These are phyloP conservation scores for Pseudocheirus occidentalis DNA, from an alignment of 2,797 vertebrate genomes.

Conservation along the genomic window DNA sequence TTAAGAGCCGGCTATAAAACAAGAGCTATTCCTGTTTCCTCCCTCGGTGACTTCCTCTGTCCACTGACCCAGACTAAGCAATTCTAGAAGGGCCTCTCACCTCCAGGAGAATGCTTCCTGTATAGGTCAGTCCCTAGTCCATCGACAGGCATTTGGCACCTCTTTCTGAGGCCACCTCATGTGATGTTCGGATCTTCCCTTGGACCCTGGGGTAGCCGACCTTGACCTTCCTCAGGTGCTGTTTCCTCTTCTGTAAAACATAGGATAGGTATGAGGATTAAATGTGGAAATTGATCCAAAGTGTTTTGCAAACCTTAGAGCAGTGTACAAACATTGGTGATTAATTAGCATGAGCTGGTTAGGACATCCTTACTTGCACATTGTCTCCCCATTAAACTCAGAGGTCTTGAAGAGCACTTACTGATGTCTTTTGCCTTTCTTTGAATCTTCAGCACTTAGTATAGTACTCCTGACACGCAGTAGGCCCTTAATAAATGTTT, in stretches of 20 bases:
- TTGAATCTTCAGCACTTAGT: background rate
- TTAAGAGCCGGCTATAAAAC: background rate
- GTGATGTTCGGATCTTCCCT: background rate
- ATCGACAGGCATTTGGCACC: background rate
- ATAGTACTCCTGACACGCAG: background rate
- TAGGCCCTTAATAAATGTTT: background rate
- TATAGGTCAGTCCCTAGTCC: background rate
- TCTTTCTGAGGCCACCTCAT: background rate
- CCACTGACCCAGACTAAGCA: background rate
- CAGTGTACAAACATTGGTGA: background rate
- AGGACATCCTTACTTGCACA: background rate
- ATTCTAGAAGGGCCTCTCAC: background rate
- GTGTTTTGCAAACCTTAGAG: background rate
- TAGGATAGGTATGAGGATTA: background rate
- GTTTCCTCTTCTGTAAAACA: background rate
- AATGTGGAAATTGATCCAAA: background rate
- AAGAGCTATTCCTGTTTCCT: background rate
- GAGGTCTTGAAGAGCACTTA: background rate
- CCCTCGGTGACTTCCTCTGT: background rate
- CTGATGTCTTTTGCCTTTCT: background rate
- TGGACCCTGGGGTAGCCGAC: background rate
- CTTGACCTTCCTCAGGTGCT: background rate
- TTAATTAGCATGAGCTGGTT: background rate
- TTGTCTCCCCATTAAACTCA: background rate
- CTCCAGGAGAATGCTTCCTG: background rate